These are phyloP conservation scores for Ennomos quercinarius DNA, from an alignment of 2,888 invertebrate genomes.

Conservation along the genomic window DNA sequence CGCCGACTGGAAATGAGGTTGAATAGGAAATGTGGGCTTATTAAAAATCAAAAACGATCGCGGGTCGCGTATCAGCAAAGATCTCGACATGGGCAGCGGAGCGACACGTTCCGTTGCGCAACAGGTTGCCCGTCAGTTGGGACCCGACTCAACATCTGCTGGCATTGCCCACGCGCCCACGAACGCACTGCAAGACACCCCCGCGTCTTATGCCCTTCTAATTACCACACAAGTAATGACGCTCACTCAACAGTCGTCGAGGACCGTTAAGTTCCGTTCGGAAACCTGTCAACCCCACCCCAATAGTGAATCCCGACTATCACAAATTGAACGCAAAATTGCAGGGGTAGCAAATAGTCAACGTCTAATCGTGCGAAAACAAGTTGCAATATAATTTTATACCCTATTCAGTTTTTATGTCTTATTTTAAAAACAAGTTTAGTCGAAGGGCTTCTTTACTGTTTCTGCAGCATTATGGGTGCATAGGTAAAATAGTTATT, in stretches of 20 bases:
- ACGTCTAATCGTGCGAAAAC: slow-evolving; percentile 74
- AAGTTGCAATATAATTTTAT: slow-evolving; percentile 61
- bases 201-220: slow-evolving; percentile 76
- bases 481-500: slow-evolving; percentile 3
- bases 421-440: slow-evolving; percentile 46
- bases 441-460: slow-evolving; percentile 29
- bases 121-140: slow-evolving; percentile 84
- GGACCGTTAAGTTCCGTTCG: slow-evolving; percentile 82
- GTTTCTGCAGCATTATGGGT: slow-evolving; percentile 15
- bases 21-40: slow-evolving; percentile 51
- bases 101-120: slow-evolving; percentile 80
- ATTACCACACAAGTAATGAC: slow-evolving; percentile 64
- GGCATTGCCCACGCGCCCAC: slow-evolving; percentile 47
- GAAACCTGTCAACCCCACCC: slow-evolving; percentile 73
- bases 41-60: slow-evolving; percentile 71
- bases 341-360: slow-evolving; percentile 81
- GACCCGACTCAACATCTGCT: slow-evolving; percentile 72
- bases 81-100: slow-evolving; percentile 74
- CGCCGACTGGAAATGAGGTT: slow-evolving; percentile 39
- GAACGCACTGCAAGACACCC: slow-evolving; percentile 68
- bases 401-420: slow-evolving; percentile 45
- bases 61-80: slow-evolving; percentile 68
- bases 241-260: slow-evolving; percentile 69
- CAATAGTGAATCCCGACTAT: slow-evolving; percentile 62
- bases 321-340: slow-evolving; percentile 62